Evolutionary conservation across 2,113 vertebrate species (phyloP), one percentile per base, ranked within the genome.

Genomic region (Physeter macrocephalus): DNA sequence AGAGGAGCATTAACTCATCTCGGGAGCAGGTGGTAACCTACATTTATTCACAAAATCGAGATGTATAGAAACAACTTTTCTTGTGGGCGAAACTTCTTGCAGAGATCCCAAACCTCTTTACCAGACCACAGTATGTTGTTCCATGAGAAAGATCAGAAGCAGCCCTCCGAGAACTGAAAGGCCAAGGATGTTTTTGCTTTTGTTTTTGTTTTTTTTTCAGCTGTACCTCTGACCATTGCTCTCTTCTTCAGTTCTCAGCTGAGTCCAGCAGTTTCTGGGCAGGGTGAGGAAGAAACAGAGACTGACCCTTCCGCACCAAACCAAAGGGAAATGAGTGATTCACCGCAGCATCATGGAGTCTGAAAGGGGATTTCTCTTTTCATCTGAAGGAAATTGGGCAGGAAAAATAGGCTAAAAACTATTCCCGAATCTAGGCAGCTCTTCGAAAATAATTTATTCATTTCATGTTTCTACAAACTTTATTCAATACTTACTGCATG

Each of bases 271-370:
- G 31, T 90, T 95, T 89, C 89, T 90, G 62, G 31, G 18, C 4
- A 94, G 78, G 39, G 87, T 49, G 72, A 96, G 86, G 67, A 96
- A 94, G 87, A 71, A 97, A 62, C 13, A 59, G n/a, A 80, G 49
- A 59, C 75, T 6, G 14, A 93, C 62, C 86, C 93, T 98, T 98
- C 81, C 83, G 80, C 1, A 74, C 27, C 18, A 49, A 81, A 18
- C 71, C 23, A 34, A 96, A 96, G 82, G 94, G 96, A 98, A 98
- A 91, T 75, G 89, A 89, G 14, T 98, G 90, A 97, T 52, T 97
- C 92, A 97, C 14, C 46, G 14, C 34, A 80, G 41, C 54, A 41
- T 81, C 92, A 95, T 8, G 43, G 90, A 94, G 21, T 87, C 82
- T 93, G 88, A 97, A 94, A 97, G 78, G 80, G 87, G 83, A 64